These are phyloP conservation scores for Spinibarbus caldwelli DNA, from an alignment of 2,797 vertebrate species.

Conservation along the genomic window DNA sequence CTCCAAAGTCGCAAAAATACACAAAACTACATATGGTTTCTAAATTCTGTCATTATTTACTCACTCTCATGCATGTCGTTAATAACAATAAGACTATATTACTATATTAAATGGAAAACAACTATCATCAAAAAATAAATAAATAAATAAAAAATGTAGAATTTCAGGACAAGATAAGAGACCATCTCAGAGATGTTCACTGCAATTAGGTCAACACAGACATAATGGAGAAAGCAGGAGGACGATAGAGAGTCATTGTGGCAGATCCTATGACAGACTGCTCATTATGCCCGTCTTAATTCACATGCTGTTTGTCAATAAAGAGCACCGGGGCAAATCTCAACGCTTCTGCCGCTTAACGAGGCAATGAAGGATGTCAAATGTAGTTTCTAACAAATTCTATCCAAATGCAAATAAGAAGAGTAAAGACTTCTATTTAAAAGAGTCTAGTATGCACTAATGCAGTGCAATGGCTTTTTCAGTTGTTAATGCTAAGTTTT, in stretches of 20 bases:
- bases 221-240: background rate
- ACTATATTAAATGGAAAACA: background rate
- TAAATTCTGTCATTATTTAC: background rate
- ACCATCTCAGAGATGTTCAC: background rate
- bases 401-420: background rate
- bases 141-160: background rate
- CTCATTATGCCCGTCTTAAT: slow-evolving; percentile 29
- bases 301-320: slow-evolving; percentile 30
- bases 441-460: background rate
- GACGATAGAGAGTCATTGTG: slow-evolving; percentile 11
- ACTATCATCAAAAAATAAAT: background rate
- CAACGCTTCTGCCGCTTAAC: background rate
- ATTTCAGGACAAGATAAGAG: background rate
- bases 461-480: background rate
- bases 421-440: background rate
- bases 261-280: slow-evolving; percentile 30
- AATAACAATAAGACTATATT: too few relatives aligned
- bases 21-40: background rate
- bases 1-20: background rate
- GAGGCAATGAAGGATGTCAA: background rate
- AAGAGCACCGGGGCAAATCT: background rate
- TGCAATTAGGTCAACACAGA: background rate
- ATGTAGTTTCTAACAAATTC: background rate
- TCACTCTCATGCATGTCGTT: too few relatives aligned
- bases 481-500: background rate